Conservation (phyloP, 1,140 invertebrate species). For the Temnothorax curvispinosus region DNA sequence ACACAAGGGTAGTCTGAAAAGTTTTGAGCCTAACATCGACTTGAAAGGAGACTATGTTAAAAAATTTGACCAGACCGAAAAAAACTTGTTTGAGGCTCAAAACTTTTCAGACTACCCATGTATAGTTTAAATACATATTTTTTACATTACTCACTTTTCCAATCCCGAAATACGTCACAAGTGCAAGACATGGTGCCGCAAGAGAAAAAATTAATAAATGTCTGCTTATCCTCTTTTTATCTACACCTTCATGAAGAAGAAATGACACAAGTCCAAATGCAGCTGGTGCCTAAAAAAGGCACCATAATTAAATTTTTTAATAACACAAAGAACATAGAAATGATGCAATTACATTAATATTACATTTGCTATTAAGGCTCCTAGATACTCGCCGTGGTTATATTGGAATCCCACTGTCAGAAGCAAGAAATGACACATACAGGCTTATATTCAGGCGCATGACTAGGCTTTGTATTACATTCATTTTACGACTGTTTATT, state of each 20-base stretch:
- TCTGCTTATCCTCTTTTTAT: conserved; percentile 93
- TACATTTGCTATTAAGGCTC: neutral
- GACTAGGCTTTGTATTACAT: too few species aligned
- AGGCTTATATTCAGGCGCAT: too few species aligned
- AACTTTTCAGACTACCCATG: too few species aligned
- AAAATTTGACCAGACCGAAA: too few species aligned
- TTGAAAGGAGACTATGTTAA: too few species aligned
- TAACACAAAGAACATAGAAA: neutral
- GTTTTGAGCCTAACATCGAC: too few species aligned
- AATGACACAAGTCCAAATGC: conserved; percentile 99
- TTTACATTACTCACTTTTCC: conserved; percentile 91
- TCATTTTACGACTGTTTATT: too few species aligned
- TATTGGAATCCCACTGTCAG: too few species aligned
- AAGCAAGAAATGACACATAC: too few species aligned
- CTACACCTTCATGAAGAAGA: conserved; percentile 97
- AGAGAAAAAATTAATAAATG: conserved; percentile 98
- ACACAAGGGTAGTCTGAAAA: too few species aligned
- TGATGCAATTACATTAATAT: neutral
- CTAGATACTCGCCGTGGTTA: too few species aligned
- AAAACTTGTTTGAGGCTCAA: too few species aligned
- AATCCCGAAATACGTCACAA: conserved; percentile 97
- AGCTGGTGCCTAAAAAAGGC: conserved; percentile 92
- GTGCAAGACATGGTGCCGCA: conserved; percentile 95
- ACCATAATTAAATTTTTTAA: conserved; percentile 14
- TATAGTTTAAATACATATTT: neutral